Conservation (phyloP, 1,140 invertebrate genomes). For the Tetragnatha versicolor region DNA sequence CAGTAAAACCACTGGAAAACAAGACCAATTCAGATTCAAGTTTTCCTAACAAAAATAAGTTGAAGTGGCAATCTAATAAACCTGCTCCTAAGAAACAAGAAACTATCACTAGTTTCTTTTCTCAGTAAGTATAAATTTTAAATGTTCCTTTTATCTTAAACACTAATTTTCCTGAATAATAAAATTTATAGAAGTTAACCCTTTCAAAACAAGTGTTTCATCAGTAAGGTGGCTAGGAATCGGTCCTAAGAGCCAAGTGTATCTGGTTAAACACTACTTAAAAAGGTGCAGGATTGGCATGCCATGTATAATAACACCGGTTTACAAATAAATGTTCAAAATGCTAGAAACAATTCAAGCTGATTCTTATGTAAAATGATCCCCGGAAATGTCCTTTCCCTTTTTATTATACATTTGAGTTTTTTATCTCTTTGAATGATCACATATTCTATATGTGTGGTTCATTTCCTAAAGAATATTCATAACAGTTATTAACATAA, state of each 20-base stretch:
- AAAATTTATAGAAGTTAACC: neutral
- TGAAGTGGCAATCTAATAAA: neutral
- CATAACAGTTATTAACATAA: neutral
- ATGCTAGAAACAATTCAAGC: no score
- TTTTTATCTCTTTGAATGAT: no score
- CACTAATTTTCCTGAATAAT: neutral
- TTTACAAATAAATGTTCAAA: no score
- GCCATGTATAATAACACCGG: no score
- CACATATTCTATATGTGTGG: no score
- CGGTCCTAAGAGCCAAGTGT: neutral
- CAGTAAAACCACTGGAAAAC: constrained; percentile 1
- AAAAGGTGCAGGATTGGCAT: neutral
- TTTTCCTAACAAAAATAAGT: neutral
- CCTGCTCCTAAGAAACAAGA: neutral
- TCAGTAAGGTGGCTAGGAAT: neutral
- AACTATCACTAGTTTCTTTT: constrained; percentile 32
- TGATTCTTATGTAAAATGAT: no score
- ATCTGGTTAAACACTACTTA: neutral
- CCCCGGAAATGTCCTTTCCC: no score
- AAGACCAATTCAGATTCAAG: neutral
- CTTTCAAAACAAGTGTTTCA: neutral
- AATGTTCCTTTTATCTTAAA: neutral
- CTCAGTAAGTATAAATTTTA: constrained; percentile 16
- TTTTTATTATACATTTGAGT: no score
- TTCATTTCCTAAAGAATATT: no score